Percentiles rank a stretch among this genome's conserved stretches.
These are phyloP conservation scores for Saturnia japonica DNA, from an alignment of 2,888 invertebrate species.

Conservation along the genomic window DNA sequence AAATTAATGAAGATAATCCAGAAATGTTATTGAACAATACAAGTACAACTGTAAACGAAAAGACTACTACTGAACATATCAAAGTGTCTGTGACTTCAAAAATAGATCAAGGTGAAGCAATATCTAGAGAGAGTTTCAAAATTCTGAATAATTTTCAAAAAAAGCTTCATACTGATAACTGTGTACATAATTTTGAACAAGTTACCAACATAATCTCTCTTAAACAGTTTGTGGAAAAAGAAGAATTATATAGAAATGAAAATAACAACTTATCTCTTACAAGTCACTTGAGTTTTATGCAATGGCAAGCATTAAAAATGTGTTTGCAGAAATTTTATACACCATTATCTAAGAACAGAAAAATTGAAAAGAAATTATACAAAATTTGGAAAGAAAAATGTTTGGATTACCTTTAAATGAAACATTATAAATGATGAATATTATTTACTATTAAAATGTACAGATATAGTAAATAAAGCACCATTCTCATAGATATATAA, in stretches of 20 bases:
- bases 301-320: slow-evolving; percentile 78
- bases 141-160: slow-evolving; percentile 33
- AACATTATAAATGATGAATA: slow-evolving; percentile 9
- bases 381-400: slow-evolving; percentile 75
- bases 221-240: slow-evolving; percentile 56
- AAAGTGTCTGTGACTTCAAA: slow-evolving; percentile 24
- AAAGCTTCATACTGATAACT: slow-evolving; percentile 24
- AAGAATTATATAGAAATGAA: slow-evolving; percentile 62
- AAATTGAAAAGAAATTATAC: slow-evolving; percentile 63
- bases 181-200: slow-evolving; percentile 47
- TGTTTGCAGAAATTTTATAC: slow-evolving; percentile 55
- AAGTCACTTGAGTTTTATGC: slow-evolving; percentile 75
- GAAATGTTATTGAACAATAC: slow-evolving; percentile 28
- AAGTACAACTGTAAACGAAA: slow-evolving; percentile 19
- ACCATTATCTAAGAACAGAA: slow-evolving; percentile 50
- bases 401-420: slow-evolving; percentile 44
- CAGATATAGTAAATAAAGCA: slow-evolving; percentile 52
- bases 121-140: slow-evolving; percentile 53
- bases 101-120: slow-evolving; percentile 49
- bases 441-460: slow-evolving; percentile 33
- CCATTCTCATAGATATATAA: slow-evolving; percentile 19
- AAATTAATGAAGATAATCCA: slow-evolving; percentile 46
- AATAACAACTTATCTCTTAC: slow-evolving; percentile 56
- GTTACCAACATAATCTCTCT: slow-evolving; percentile 54
- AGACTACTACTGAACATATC: slow-evolving; percentile 24